These are phyloP conservation scores for Neotragus pygmaeus DNA, from an alignment of 2,113 vertebrate species.

Conservation along the genomic window DNA sequence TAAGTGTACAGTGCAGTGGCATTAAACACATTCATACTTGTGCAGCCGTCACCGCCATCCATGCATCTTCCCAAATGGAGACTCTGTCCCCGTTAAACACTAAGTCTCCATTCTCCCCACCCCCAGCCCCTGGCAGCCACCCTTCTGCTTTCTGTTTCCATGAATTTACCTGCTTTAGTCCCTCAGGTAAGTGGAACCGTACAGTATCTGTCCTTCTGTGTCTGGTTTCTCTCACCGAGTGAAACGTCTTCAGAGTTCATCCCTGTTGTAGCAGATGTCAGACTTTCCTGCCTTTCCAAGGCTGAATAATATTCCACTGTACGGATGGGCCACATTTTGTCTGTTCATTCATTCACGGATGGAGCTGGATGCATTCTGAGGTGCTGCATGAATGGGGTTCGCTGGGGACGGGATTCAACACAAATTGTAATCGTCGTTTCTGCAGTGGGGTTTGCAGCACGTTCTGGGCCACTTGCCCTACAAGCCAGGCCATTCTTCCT, in stretches of 20 bases:
- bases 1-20: neutral
- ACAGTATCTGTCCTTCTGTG: neutral
- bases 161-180: neutral
- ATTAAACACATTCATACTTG: neutral
- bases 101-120: rapidly evolving
- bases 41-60: neutral
- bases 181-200: neutral
- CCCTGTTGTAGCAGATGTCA: neutral
- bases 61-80: neutral
- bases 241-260: neutral
- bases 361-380: neutral
- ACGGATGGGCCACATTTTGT: neutral
- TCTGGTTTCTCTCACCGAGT: neutral
- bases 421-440: neutral
- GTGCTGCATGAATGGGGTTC: neutral
- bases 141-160: neutral
- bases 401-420: neutral
- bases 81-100: neutral
- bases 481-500: neutral
- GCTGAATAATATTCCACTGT: neutral
- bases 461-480: neutral
- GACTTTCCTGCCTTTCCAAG: neutral
- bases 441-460: neutral
- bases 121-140: neutral
- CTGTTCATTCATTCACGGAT: too few species aligned